These are phyloP conservation scores for Camelus bactrianus DNA, from an alignment of 2,113 vertebrate genomes.

Conservation along the genomic window DNA sequence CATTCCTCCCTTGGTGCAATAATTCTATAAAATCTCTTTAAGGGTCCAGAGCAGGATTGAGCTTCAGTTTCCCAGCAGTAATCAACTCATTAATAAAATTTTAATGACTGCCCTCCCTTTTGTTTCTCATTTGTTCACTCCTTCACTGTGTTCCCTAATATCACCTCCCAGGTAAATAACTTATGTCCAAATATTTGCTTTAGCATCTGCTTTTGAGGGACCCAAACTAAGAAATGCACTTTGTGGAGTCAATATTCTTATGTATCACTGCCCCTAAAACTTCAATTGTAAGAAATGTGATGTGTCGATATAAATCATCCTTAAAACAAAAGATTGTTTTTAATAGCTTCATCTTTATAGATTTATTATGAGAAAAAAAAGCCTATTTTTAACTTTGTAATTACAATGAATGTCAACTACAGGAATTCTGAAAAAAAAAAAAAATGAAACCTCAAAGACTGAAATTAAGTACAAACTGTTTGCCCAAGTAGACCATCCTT, in stretches of 20 bases:
- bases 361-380: slow-evolving; percentile 21
- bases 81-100: neutral
- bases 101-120: neutral
- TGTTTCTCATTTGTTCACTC: neutral
- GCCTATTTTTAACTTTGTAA: neutral
- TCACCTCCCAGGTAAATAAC: neutral
- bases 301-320: neutral
- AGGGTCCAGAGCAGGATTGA: neutral
- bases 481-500: neutral
- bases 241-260: neutral
- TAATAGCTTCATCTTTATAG: neutral
- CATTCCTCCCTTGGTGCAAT: neutral
- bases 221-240: neutral
- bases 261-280: neutral
- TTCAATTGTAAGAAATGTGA: neutral
- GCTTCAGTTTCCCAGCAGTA: neutral
- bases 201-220: neutral
- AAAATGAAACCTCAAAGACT: neutral
- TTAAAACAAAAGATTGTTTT: neutral
- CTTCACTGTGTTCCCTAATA: neutral
- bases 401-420: neutral
- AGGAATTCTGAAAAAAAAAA: neutral
- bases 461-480: neutral
- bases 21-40: neutral
- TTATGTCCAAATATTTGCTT: neutral